Base-by-base conservation (phyloP, 2,797 vertebrate species). In the Aphelocoma californica region DNA sequence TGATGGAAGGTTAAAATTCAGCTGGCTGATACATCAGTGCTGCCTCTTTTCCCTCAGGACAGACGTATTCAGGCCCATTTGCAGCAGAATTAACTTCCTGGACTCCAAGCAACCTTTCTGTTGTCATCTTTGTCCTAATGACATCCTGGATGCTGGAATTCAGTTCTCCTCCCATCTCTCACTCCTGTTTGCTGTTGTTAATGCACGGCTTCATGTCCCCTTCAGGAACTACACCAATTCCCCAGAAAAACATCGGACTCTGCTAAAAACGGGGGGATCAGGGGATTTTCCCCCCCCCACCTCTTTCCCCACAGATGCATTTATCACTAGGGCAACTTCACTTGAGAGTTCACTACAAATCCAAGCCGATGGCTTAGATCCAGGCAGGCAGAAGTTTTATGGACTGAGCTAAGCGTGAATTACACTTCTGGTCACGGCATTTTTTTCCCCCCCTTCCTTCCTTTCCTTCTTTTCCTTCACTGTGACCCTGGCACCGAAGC, bases 371-470 rank as follows among this genome's bases (percentile, higher is more conserved):
- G 95, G 92, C 92, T 80, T 47, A 58, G 48, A 78, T 95, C 94
- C 96, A 96, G 79, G 38, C 69, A 89, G 56, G 86, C 80, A 92
- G 89, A 95, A 80, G 65, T 94, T 95, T 96, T 96, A 94, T 91
- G 61, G 93, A 67, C 86, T 94, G 95, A 95, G 89, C 92, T 96
- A 96, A 97, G 95, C 1, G 48, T 94, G 95, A 96, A 91, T 92
- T 96, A 78, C 84, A 65, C 84, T 91, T 87, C 73, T 60, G 83
- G 67, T 86, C 70, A 73, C 1, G 8, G 29, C 45, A 21, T 65
- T 10, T 48, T 9, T 14, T 21, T 5, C 8, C 1, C 1, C 3
- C 10, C 12, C 47, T 47, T 47, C 47, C 47, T 48, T 31, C 10
- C 38, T 60, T 34, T 4, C 32, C 34, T 23, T 42, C 29, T 24